Evolutionary conservation across 2,888 invertebrate species (phyloP).

Genomic region (Sinhomidia bicolor): DNA sequence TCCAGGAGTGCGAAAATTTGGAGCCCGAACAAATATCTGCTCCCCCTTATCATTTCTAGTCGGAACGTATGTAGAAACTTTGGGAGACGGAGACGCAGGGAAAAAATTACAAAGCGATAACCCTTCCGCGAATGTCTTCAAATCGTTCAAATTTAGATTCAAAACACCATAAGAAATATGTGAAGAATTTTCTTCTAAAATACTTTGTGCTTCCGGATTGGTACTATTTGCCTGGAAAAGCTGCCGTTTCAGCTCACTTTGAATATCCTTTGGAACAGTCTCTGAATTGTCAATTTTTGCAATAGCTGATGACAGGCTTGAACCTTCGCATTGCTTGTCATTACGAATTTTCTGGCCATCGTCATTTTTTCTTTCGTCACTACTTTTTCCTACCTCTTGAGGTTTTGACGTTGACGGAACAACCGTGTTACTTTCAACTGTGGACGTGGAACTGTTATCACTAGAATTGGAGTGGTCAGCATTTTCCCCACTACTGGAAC

Average conservation of each 20-base stretch:
- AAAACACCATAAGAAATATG: constrained; percentile 55
- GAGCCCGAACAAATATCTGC: constrained; percentile 75
- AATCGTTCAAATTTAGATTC: constrained; percentile 62
- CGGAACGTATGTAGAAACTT: constrained; percentile 44
- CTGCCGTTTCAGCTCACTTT: constrained; percentile 36
- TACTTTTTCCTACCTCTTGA: too few relatives aligned
- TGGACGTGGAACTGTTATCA: constrained; percentile 8
- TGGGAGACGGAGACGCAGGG: constrained; percentile 4
- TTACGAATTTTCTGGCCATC: constrained; percentile 23
- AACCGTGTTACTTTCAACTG: constrained; percentile 50
- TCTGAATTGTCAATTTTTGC: background rate
- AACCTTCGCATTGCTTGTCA: background rate
- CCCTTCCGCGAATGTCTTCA: constrained; percentile 55
- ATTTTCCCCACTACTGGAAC: constrained; percentile 43
- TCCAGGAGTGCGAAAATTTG: constrained; percentile 78
- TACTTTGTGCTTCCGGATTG: constrained; percentile 47
- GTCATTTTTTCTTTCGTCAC: background rate
- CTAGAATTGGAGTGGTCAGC: constrained; percentile 25
- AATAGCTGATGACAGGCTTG: background rate
- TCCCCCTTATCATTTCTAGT: constrained; percentile 45
- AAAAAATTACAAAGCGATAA: constrained; percentile 4
- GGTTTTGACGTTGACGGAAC: background rate
- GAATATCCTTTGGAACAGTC: constrained; percentile 42
- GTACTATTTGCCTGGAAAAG: constrained; percentile 43
- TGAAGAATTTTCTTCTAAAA: constrained; percentile 13